These are phyloP conservation scores for human DNA, from an alignment of 2,113 vertebrate species.

Conservation along the genomic window DNA sequence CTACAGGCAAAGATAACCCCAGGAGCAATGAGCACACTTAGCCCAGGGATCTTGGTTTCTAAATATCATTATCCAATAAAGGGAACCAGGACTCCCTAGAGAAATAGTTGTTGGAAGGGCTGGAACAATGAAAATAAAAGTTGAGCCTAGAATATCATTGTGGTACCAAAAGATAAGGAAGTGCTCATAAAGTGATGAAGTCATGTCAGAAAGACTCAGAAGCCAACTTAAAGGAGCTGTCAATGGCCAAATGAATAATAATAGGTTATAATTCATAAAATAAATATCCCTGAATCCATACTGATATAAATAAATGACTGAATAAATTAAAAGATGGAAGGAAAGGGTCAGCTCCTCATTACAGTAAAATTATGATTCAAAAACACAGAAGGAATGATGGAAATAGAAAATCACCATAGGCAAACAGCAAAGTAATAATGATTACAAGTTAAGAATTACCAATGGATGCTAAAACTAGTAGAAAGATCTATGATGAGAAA, in stretches of 20 bases:
- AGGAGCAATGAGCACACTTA: neutral
- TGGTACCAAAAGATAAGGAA: neutral
- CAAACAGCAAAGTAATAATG: constrained; percentile 41
- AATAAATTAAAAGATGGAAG: neutral
- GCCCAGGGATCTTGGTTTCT: neutral
- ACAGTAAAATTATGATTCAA: neutral
- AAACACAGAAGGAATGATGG: neutral
- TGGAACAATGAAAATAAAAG: neutral
- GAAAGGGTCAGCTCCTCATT: neutral
- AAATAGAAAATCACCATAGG: neutral
- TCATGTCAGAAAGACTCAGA: neutral
- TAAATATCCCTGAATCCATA: neutral
- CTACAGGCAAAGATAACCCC: neutral
- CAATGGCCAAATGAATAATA: neutral
- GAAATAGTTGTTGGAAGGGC: neutral
- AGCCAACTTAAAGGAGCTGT: neutral
- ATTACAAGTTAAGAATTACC: neutral
- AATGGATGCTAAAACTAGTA: neutral
- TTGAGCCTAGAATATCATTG: neutral
- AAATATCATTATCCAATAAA: neutral
- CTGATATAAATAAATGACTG: neutral
- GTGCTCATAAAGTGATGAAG: neutral
- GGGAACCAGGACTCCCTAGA: neutral
- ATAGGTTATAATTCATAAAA: constrained; percentile 2
- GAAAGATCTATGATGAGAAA: neutral